Evolutionary conservation across 2,113 vertebrate genomes (phyloP).

Genomic region (Labrus mixtus): DNA sequence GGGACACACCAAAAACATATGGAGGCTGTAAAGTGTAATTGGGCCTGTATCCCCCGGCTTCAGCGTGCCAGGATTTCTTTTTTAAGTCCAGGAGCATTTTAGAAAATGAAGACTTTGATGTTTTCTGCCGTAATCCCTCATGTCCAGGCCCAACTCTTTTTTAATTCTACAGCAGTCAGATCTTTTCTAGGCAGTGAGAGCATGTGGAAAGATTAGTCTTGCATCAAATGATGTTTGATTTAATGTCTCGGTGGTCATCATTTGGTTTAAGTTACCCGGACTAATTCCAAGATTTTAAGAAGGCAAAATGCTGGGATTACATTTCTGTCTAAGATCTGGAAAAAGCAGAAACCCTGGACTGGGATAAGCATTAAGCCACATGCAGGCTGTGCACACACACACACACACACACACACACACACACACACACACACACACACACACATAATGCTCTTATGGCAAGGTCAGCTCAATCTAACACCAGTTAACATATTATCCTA

Average conservation of each 20-base stretch:
- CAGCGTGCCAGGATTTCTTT: slow-evolving; percentile 9
- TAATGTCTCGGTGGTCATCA: not conserved
- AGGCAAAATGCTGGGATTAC: not conserved
- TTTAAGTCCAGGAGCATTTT: not conserved
- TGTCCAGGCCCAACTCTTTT: not conserved
- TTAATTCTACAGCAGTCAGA: not conserved
- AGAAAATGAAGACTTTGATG: not conserved
- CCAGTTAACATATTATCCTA: slow-evolving; percentile 16
- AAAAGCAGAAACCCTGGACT: not conserved
- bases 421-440: not conserved
- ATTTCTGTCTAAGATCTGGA: slow-evolving; percentile 19
- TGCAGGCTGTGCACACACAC: not conserved
- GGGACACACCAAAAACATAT: not conserved
- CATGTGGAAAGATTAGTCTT: not conserved
- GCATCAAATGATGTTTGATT: slow-evolving; percentile 8
- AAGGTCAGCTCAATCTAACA: slow-evolving; percentile 43
- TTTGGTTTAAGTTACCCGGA: not conserved
- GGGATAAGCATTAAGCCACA: slow-evolving; percentile 13
- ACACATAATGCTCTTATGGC: slow-evolving; percentile 53
- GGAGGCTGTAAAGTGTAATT: not conserved
- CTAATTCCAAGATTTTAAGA: not conserved
- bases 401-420: not conserved
- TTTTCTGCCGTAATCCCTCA: slow-evolving; percentile 5
- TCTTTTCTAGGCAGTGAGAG: not conserved
- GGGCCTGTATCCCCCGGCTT: not conserved